These are phyloP conservation scores for Grapholita molesta DNA, from an alignment of 1,140 invertebrate genomes.

Conservation along the genomic window DNA sequence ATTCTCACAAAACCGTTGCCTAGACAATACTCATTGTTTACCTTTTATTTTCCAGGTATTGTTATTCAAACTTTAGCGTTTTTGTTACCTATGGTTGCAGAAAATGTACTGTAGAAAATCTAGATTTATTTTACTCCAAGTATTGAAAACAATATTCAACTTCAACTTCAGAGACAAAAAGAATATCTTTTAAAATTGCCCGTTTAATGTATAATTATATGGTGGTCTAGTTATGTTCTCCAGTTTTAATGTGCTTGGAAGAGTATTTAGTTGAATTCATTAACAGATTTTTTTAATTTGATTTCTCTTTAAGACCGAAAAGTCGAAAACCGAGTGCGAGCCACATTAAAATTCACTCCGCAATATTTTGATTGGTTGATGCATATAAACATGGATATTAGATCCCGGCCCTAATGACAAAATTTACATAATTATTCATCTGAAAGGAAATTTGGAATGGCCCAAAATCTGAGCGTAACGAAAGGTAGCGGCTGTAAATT, in stretches of 20 bases:
- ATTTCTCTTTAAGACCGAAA: neutral
- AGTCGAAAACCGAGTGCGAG: neutral
- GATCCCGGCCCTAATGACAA: constrained; percentile 6
- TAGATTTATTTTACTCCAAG: neutral
- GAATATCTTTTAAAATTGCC: too few species aligned
- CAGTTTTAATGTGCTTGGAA: neutral
- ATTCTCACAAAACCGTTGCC: neutral
- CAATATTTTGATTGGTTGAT: constrained; percentile 15
- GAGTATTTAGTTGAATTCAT: neutral
- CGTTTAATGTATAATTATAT: too few species aligned
- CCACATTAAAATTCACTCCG: constrained; percentile 1
- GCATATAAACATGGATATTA: constrained; percentile 17
- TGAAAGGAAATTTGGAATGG: constrained; percentile 5
- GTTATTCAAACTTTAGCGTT: neutral
- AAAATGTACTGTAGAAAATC: neutral
- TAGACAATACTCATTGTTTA: constrained; percentile 15
- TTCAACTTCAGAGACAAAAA: too few species aligned
- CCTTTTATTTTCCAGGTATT: constrained; percentile 7
- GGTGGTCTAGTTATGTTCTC: too few species aligned
- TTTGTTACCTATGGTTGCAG: neutral
- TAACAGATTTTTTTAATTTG: neutral
- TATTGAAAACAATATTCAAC: too few species aligned
- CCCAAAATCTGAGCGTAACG: neutral
- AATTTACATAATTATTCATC: constrained; percentile 16
- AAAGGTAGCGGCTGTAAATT: neutral